Evolutionary conservation across 1,140 invertebrate genomes (phyloP), one percentile per base, ranked within the genome.

Genomic region (Dermatophagoides farinae): DNA sequence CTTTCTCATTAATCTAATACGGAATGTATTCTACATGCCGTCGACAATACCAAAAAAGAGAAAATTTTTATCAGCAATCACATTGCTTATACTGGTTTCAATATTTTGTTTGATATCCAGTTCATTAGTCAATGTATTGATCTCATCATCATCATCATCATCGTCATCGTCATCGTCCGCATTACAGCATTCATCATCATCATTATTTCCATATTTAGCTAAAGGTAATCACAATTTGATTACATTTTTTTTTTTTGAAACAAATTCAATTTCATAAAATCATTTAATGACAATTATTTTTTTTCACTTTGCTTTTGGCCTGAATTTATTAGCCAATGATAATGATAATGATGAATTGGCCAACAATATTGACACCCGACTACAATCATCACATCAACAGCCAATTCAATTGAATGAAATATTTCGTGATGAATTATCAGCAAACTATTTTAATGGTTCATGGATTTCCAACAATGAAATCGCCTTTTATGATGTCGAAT

Each of bases 381-480:
- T 31, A 31, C 31, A 31, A 31, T 31, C 31, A 31, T 31, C 31
- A 31, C 8, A 31, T 31, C 8, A 4, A 31, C 31, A 31, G 31
- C 31, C 31, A 12, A 55, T 55, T 40, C 1, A 31, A 40, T 23
- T 55, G 23, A 31, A 55, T 11, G 22, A 55, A 18, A 38, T 55
- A n/a, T 44, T 55, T 12, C 53, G 25, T 12, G 25, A 55, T 50
- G 41, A 49, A 39, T 25, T 60, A 25, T 50, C 46, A 6, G 16
- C 58, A 1, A 22, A 60, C 14, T 47, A 8, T 2, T 60, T 60
- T 18, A 60, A 60, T 52, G 58, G 58, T n/a, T n/a, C 31, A 20
- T 60, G 58, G 58, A 43, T 23, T 50, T 14, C 44, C 1, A 18
- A 14, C 12, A 23, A 60, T 39, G 37, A 50, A 23, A 49, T 60